Conservation (phyloP, 2,797 vertebrate species). For the Eulemur coronatus region DNA sequence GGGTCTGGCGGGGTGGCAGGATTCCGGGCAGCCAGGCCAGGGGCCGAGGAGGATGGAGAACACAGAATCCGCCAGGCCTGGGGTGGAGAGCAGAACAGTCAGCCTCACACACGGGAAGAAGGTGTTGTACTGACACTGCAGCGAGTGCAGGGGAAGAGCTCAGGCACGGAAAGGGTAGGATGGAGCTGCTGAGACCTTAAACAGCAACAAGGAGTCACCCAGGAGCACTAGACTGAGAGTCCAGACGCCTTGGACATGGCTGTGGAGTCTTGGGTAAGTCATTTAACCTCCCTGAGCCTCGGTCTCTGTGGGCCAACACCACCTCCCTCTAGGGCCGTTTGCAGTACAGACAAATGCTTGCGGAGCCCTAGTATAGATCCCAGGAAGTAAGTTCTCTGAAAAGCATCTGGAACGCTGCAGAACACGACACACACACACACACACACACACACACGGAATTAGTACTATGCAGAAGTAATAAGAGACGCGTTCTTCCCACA, state of each 20-base stretch:
- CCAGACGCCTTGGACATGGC: neutral
- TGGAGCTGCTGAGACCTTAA: neutral
- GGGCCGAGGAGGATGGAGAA: neutral
- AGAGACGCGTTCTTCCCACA: neutral
- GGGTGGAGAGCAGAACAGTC: neutral
- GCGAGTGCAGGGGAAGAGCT: neutral
- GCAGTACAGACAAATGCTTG: neutral
- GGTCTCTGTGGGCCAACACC: neutral
- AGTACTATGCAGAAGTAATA: neutral
- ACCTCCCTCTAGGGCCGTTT: neutral
- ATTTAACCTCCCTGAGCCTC: neutral
- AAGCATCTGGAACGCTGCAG: neutral
- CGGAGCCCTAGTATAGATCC: neutral
- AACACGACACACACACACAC: neutral
- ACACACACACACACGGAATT: neutral
- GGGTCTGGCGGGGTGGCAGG: fast-evolving
- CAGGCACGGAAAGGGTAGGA: fast-evolving
- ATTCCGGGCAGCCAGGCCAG: neutral
- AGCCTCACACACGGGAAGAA: neutral
- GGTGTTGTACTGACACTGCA: neutral
- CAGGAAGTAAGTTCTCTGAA: neutral
- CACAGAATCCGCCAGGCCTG: neutral
- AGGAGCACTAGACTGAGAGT: neutral
- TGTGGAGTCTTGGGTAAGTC: neutral
- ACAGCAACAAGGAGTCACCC: neutral